Base-by-base conservation (phyloP, 2,797 vertebrate species). In the Limnodromus scolopaceus region DNA sequence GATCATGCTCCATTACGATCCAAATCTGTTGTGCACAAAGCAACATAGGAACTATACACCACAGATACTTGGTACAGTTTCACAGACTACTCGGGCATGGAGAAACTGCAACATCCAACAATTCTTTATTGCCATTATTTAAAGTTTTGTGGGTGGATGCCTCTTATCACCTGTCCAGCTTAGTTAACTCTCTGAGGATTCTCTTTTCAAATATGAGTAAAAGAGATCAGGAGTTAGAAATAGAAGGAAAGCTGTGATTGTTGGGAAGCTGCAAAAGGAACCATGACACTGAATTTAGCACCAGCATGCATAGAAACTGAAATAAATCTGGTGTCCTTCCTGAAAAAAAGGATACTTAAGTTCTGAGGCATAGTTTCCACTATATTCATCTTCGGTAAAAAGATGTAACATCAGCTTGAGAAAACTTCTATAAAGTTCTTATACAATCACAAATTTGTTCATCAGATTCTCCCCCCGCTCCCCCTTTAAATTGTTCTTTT, bases 21-120 rank as follows among this genome's bases (percentile, higher is more conserved):
- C 18, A 64, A 41, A 48, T 20, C 57, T 48, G 34, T 4, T 51
- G 36, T 13, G n/a, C 36, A 16, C 0, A 0, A 28, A 57, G 13
- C 41, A 19, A n/a, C 36, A 17, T 0, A 51, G 25, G 8, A 80
- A 38, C n/a, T 34, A 13, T 5, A 61, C 3, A 65, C 3, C 46
- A 65, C n/a, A 27, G 23, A n/a, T 11, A 82, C 11, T 36, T 7
- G 27, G 34, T 10, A 27, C 13, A 74, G 54, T 41, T 63, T 74
- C 74, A 36, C 22, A n/a, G 51, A 36, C 34, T 32, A 14, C 32
- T 18, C 24, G 6, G 11, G 24, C 2, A 8, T 12, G 13, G 28
- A 70, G 45, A 54, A 90, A 36, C n/a, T 23, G 46, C 30, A 61
- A 39, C 39, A 63, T 5, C 53, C 65, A 60, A 16, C 49, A 11